Conservation (phyloP, 2,113 vertebrate species). For the Sprattus sprattus region DNA sequence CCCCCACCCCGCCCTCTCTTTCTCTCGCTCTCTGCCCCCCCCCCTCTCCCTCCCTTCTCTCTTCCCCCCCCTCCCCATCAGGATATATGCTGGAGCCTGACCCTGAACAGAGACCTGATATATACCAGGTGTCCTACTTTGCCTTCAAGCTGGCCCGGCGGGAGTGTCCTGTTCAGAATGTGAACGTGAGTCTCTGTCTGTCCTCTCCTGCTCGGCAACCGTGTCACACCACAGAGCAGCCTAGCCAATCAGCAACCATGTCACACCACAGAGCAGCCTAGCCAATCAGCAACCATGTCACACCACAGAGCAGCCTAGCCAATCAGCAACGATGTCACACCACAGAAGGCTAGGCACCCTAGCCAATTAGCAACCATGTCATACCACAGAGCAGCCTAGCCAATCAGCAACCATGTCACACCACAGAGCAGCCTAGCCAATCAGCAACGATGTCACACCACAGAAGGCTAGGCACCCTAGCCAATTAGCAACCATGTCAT, state of each 20-base stretch:
- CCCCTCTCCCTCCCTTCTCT: background rate
- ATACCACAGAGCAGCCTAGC: no score
- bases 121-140: constrained; percentile 95
- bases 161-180: constrained; percentile 88
- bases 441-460: no score
- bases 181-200: constrained; percentile 79
- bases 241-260: background rate
- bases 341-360: no score
- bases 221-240: no score
- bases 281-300: background rate
- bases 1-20: background rate
- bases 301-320: background rate
- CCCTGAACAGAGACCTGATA: constrained; percentile 91
- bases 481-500: no score
- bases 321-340: background rate
- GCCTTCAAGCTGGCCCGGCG: constrained; percentile 87
- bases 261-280: no score
- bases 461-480: no score
- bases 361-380: no score
- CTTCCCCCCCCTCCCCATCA: constrained; percentile 46
- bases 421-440: no score
- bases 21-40: background rate
- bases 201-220: background rate
- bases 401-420: no score
- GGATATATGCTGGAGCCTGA: constrained; percentile 98